Conservation (phyloP, 2,888 invertebrate species). For the Corythucha ciliata region DNA sequence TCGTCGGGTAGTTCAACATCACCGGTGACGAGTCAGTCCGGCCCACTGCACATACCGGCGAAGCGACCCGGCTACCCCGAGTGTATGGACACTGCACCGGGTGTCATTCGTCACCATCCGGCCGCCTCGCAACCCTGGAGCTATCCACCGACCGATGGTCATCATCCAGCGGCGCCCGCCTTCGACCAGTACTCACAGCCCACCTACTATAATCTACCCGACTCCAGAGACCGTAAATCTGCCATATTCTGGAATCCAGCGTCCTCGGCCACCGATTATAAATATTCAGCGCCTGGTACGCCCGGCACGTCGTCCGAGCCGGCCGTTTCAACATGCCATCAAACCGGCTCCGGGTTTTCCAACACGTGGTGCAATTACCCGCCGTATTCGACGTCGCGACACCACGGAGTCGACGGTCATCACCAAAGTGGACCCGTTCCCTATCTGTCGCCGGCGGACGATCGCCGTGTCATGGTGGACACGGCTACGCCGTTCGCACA, state of each 20-base stretch:
- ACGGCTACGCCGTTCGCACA: slow-evolving; percentile 58
- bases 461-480: slow-evolving; percentile 52
- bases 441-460: slow-evolving; percentile 58
- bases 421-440: slow-evolving; percentile 54
- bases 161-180: slow-evolving; percentile 41
- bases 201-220: slow-evolving; percentile 66
- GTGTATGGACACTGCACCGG: slow-evolving; percentile 44
- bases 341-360: slow-evolving; percentile 43
- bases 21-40: slow-evolving; percentile 51
- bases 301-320: slow-evolving; percentile 41
- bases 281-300: slow-evolving; percentile 29
- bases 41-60: slow-evolving; percentile 80
- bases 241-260: slow-evolving; percentile 57
- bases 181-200: slow-evolving; percentile 60
- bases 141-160: slow-evolving; percentile 51
- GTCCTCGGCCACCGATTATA: slow-evolving; percentile 52
- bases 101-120: slow-evolving; percentile 65
- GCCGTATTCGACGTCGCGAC: slow-evolving; percentile 52
- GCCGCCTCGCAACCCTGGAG: slow-evolving; percentile 59
- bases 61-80: slow-evolving; percentile 56
- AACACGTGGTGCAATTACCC: slow-evolving; percentile 69
- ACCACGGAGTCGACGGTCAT: slow-evolving; percentile 46
- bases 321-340: slow-evolving; percentile 43
- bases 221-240: slow-evolving; percentile 26
- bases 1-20: slow-evolving; percentile 60